Evolutionary conservation across 2,888 invertebrate genomes (phyloP).

Genomic region (Acleris sparsana): DNA sequence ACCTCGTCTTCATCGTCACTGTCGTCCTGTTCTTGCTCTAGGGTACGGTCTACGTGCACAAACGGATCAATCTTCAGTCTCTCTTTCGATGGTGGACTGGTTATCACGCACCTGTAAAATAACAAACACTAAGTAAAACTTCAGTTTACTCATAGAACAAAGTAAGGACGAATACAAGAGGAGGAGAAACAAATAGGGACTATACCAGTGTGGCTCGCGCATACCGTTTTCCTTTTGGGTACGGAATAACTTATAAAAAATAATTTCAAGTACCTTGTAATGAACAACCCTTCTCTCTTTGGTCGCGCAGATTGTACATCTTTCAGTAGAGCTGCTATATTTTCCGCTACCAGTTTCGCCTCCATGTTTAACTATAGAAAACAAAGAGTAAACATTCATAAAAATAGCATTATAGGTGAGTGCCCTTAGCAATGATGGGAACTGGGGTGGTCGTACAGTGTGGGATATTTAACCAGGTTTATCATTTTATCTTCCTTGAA

Average conservation of each 20-base stretch:
- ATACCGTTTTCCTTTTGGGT: background rate
- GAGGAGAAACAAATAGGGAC: no score
- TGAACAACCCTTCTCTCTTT: conserved; percentile 87
- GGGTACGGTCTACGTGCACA: conserved; percentile 68
- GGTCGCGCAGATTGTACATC: conserved; percentile 87
- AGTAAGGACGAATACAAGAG: no score
- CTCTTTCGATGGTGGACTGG: conserved; percentile 86
- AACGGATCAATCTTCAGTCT: conserved; percentile 87
- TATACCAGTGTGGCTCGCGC: background rate
- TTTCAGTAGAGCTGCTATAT: conserved; percentile 86
- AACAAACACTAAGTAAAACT: conserved; percentile 33
- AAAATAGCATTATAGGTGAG: no score
- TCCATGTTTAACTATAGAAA: conserved; percentile 89
- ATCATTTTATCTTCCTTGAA: no score
- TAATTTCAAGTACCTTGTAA: conserved; percentile 82
- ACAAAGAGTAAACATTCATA: background rate
- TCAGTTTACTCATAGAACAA: no score
- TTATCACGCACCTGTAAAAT: conserved; percentile 83
- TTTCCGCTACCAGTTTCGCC: conserved; percentile 86
- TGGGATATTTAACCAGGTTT: no score
- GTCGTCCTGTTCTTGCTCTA: conserved; percentile 69
- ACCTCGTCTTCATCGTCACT: conserved; percentile 73
- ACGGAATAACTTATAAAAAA: no score
- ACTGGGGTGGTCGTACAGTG: no score
- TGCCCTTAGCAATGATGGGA: no score